Evolutionary conservation across 2,797 vertebrate species (phyloP).

Genomic region (Syngnathus acus): DNA sequence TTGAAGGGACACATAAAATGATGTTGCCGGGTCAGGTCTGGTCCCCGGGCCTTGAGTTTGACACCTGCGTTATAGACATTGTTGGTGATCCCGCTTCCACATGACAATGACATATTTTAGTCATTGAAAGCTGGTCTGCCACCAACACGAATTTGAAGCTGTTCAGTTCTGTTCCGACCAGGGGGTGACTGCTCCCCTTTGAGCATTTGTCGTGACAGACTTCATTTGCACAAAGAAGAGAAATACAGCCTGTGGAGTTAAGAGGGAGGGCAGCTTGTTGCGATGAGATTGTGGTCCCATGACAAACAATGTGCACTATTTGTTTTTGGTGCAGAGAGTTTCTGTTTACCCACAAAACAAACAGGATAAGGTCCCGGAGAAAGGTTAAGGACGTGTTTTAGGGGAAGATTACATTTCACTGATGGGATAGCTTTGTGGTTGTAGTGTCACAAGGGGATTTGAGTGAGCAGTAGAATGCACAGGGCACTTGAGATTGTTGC

Average conservation of each 20-base stretch:
- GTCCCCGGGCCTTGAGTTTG: no score
- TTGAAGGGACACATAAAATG: no score
- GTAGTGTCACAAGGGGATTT: neutral
- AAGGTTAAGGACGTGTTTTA: conserved; percentile 23
- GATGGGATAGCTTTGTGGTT: conserved; percentile 7
- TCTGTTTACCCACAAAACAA: conserved; percentile 41
- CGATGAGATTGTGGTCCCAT: conserved; percentile 18
- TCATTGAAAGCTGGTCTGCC: neutral
- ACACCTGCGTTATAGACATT: no score
- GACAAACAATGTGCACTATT: conserved; percentile 17
- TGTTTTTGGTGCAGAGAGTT: conserved; percentile 22
- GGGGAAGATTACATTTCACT: conserved; percentile 9
- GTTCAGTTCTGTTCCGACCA: neutral
- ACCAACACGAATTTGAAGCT: neutral
- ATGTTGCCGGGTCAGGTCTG: no score
- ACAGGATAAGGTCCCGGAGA: conserved; percentile 11
- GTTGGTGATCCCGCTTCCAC: neutral
- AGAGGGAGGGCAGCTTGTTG: conserved; percentile 32
- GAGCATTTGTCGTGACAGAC: conserved; percentile 48
- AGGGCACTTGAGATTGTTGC: conserved; percentile 9
- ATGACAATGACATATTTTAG: neutral
- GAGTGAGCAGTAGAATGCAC: conserved; percentile 23
- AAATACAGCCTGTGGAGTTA: conserved; percentile 33
- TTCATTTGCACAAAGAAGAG: conserved; percentile 42
- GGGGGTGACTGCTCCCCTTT: conserved; percentile 41